Percentiles rank a stretch among this genome's conserved stretches.
Evolutionary conservation across 2,797 vertebrate species (phyloP).

Genomic region (Microchirus variegatus): DNA sequence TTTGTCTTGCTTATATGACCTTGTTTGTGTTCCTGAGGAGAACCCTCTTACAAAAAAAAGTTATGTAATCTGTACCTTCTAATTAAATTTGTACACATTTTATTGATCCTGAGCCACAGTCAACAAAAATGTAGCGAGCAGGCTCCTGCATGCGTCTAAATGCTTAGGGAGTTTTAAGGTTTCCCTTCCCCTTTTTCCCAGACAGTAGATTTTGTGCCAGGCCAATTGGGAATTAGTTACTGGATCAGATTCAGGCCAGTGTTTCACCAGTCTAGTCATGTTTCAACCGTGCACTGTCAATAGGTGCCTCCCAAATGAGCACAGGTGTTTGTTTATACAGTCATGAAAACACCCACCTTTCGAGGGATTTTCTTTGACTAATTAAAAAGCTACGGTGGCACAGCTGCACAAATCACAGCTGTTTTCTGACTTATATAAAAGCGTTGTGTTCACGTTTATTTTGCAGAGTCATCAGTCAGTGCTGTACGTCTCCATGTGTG

Average conservation of each 20-base stretch:
- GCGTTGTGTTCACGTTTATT: background rate
- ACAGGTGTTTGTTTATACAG: slow-evolving; percentile 67
- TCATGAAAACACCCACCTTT: slow-evolving; percentile 37
- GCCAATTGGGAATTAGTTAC: slow-evolving; percentile 42
- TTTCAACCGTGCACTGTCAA: slow-evolving; percentile 32
- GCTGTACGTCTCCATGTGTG: background rate
- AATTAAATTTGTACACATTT: slow-evolving; percentile 35
- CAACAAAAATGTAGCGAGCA: slow-evolving; percentile 31
- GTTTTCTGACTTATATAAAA: background rate
- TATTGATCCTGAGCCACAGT: slow-evolving; percentile 41
- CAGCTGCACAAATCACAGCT: slow-evolving; percentile 29
- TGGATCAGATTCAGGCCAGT: slow-evolving; percentile 50
- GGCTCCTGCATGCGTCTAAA: slow-evolving; percentile 37
- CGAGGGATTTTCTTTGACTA: slow-evolving; percentile 31
- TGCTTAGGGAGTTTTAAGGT: slow-evolving; percentile 20
- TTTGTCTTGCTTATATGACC: slow-evolving; percentile 22
- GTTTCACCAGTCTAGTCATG: slow-evolving; percentile 57
- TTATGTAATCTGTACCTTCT: slow-evolving; percentile 21
- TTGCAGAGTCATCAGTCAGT: background rate
- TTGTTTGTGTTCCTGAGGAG: slow-evolving; percentile 26
- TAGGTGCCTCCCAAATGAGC: slow-evolving; percentile 35
- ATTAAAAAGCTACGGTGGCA: slow-evolving; percentile 12
- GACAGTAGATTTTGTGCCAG: slow-evolving; percentile 50
- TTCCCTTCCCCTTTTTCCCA: slow-evolving; percentile 18
- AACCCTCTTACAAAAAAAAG: background rate